Evolutionary conservation across 2,797 vertebrate species (phyloP), one percentile per base, ranked within the genome.

Genomic region (Tapera naevia): DNA sequence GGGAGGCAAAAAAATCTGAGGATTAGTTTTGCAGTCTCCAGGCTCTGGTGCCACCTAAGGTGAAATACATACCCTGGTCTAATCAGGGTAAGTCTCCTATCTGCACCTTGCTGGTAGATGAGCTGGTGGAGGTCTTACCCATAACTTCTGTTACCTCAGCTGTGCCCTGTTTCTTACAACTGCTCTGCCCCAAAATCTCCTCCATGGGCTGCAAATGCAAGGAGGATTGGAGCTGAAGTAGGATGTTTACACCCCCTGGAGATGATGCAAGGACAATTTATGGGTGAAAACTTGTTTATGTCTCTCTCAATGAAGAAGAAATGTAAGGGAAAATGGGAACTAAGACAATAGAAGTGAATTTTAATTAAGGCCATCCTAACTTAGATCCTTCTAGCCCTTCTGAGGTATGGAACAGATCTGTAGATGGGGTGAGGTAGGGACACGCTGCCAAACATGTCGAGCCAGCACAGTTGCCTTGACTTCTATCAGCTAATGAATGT

Each of bases 401-500:
- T 60, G 64, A 54, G 23, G 32, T 3, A 4, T 69, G 39, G 48
- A 57, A 16, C 18, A 54, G 11, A 6, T 50, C 46, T 72, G 27
- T 45, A n/a, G 17, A 4, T 82, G 67, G 17, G 18, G 11, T 76
- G 58, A 54, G 32, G 39, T 30, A 71, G n/a, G 24, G 18, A 33
- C 3, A 5, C 0, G 1, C 53, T 87, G 66, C 8, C 39, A 46
- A 5, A 3, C 13, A 2, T 1, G 15, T 4, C 54, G 71, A 43
- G 24, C 23, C 46, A 81, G 33, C 6, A 56, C 39, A 70, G 32
- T 48, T 81, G 32, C 41, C 5, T 6, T 32, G 45, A 8, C 9
- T 67, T 19, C 7, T 11, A n/a, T n/a, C 18, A 58, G 53, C 39
- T 86, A 5, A 0, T 58, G 30, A 12, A 6, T 48, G 5, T 79